A percentile compares a stretch with the other conserved stretches of the same genome.
Conservation (phyloP, 2,113 vertebrate species). For the Urocolius indicus region DNA sequence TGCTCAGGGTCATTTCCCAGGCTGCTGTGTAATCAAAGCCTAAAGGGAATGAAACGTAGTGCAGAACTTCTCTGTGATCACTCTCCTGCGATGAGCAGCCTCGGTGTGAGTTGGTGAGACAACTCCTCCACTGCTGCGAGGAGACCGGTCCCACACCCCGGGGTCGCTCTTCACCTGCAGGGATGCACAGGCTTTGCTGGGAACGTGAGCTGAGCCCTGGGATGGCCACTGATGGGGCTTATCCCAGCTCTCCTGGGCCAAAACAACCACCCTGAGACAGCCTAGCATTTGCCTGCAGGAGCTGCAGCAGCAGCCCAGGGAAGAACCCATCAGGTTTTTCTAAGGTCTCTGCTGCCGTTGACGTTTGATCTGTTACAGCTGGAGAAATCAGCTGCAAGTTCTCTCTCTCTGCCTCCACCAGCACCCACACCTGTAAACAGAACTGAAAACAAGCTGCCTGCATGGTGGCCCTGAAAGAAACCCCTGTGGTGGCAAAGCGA, state of each 20-base stretch:
- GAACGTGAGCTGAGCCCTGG: not conserved
- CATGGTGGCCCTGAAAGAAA: fast-evolving
- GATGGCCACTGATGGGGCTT: not conserved
- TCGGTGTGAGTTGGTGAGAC: fast-evolving
- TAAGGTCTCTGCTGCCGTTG: not conserved
- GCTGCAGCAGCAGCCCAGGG: not conserved
- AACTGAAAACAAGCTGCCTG: not conserved
- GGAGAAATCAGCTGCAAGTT: not conserved
- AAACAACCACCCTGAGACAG: not conserved
- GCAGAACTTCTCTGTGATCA: not conserved
- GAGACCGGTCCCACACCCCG: not conserved
- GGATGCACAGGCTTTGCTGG: fast-evolving
- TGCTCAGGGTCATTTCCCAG: too few species aligned
- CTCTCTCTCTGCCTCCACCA: not conserved
- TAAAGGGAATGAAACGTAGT: not conserved
- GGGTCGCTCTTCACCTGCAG: not conserved
- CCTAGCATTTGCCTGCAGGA: not conserved
- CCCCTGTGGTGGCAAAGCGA: not conserved
- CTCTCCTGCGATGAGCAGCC: not conserved
- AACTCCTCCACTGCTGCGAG: too few species aligned
- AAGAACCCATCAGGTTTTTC: not conserved
- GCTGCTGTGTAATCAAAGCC: too few species aligned
- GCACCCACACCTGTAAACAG: not conserved
- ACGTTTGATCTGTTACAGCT: not conserved
- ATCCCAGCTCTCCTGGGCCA: not conserved